Base-by-base conservation (phyloP, 1,140 invertebrate species). In the Brachionus angularis region DNA sequence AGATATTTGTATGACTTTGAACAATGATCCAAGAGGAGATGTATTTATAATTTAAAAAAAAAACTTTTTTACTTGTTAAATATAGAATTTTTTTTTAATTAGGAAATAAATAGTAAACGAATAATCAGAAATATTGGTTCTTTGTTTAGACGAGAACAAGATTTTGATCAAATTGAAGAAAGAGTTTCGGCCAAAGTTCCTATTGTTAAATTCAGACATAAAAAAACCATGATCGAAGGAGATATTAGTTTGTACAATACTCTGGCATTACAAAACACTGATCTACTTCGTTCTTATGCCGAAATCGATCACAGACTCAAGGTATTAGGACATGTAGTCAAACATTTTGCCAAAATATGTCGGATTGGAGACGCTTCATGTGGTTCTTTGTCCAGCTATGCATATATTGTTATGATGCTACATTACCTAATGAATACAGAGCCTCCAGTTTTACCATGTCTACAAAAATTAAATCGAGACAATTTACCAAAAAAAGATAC, bases 201-300 rank as follows among this genome's bases (percentile, higher is more conserved):
- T 8, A 87, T 87, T 70, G 81, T 87, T 3, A 87, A 87, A 76
- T 86, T 86, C 76, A 77, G 74, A 61, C 82, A 85, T 72, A 70
- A 74, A 16, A 70, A 75, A n/a, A 76, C 78, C 29, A 75, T 77
- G 27, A 72, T 86, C 25, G 85, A 87, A 73, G 84, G 84, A 21
- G 86, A 87, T 76, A 86, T 87, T 61, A 86, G 85, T 76, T 75
- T 86, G 8, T 86, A 86, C 74, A 87, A 87, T 76, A 81, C 79
- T 10, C 76, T 87, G 79, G 86, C 84, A 3, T 77, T 83, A 73
- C 78, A 83, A 33, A 87, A 87, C 77, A 87, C 86, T 0, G 73
- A 78, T 58, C 76, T 87, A 70, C 75, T 87, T 10, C 55, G 76
- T 31, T 75, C 78, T 3, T 87, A 87, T 75, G 75, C 82, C 23